These are phyloP conservation scores for Gila robusta DNA, from an alignment of 2,797 vertebrate genomes.

Conservation along the genomic window DNA sequence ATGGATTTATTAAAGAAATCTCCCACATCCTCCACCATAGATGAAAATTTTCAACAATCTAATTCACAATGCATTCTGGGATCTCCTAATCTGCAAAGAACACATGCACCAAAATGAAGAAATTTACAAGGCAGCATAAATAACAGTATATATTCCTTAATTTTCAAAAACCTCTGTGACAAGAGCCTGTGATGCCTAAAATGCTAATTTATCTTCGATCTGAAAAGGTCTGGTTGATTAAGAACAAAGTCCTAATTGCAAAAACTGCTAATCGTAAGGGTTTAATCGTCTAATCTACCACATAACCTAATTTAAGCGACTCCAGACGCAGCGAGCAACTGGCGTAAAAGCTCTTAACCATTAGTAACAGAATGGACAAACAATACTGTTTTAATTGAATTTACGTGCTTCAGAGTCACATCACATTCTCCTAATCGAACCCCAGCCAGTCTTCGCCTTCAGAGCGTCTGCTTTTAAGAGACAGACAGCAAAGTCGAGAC, in stretches of 20 bases:
- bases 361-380: conserved; percentile 39
- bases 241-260: conserved; percentile 36
- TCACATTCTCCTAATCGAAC: conserved; percentile 36
- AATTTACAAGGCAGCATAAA: neutral
- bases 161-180: neutral
- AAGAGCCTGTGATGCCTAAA: neutral
- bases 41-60: neutral
- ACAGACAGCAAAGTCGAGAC: conserved; percentile 52
- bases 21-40: neutral
- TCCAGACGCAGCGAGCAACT: conserved; percentile 17
- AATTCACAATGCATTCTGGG: conserved; percentile 12
- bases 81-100: neutral
- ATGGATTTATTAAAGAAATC: neutral
- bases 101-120: neutral
- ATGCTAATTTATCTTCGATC: conserved; percentile 30
- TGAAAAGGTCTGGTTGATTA: conserved; percentile 31
- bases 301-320: conserved; percentile 30
- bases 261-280: conserved; percentile 18
- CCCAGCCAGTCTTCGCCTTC: conserved; percentile 23
- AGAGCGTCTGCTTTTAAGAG: conserved; percentile 21
- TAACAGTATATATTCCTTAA: neutral
- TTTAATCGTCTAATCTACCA: conserved; percentile 39
- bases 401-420: conserved; percentile 38
- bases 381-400: conserved; percentile 44
- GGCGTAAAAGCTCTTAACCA: conserved; percentile 28